A percentile compares a stretch with the other conserved stretches of the same genome.
Evolutionary conservation across 1,140 invertebrate species (phyloP).

Genomic region (Oryctes rhinoceros): DNA sequence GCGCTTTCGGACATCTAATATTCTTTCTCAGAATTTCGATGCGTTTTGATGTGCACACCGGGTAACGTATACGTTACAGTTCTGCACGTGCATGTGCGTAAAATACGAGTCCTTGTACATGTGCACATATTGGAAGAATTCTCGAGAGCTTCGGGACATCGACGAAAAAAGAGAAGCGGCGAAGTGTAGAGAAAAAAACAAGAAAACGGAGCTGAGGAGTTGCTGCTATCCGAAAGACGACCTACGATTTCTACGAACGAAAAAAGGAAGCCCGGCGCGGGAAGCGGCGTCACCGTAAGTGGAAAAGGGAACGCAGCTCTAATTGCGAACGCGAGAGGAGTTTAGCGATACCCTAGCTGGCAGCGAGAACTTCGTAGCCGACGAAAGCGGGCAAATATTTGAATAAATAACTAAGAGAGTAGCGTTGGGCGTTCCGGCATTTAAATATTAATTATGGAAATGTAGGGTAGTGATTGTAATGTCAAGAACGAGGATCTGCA

Average conservation of each 20-base stretch:
- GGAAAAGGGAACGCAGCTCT: background rate
- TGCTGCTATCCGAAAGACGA: background rate
- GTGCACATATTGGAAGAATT: slow-evolving; percentile 5
- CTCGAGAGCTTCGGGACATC: slow-evolving; percentile 2
- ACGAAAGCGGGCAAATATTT: slow-evolving; percentile 32
- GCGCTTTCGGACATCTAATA: too few species aligned
- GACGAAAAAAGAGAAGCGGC: background rate
- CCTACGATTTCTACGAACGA: background rate
- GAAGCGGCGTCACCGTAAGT: background rate
- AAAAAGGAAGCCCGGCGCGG: background rate
- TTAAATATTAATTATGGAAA: slow-evolving; percentile 34
- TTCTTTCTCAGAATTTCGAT: too few species aligned
- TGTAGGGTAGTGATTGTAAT: slow-evolving; percentile 29
- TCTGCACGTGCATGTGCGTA: background rate
- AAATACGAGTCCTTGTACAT: background rate
- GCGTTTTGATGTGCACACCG: too few species aligned
- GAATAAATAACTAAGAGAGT: slow-evolving; percentile 35
- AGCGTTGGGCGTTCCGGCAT: slow-evolving; percentile 25
- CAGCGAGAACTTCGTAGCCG: slow-evolving; percentile 5
- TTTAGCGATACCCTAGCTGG: slow-evolving; percentile 25
- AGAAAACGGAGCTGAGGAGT: background rate
- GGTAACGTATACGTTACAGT: too few species aligned
- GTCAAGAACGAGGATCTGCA: background rate
- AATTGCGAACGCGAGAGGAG: slow-evolving; percentile 10
- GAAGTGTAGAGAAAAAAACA: background rate